Conservation (phyloP, 2,113 vertebrate genomes). For the Actenoides lindsayi region DNA sequence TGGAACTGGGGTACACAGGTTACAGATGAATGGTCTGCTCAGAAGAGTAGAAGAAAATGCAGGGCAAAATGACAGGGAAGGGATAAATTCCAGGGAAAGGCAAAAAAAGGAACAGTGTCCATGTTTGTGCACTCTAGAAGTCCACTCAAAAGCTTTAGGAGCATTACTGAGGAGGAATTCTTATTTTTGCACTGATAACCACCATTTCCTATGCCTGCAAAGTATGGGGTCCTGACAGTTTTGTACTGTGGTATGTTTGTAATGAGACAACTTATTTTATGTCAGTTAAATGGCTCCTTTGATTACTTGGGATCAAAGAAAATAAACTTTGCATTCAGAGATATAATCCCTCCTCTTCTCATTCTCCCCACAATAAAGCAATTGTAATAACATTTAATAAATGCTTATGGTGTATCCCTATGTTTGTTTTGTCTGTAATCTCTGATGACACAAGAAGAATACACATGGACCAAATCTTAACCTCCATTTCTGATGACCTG, state of each 20-base stretch:
- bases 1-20: background rate
- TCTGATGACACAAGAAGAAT: background rate
- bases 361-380: background rate
- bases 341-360: background rate
- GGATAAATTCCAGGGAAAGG: background rate
- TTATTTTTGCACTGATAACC: background rate
- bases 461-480: background rate
- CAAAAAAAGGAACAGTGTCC: background rate
- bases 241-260: background rate
- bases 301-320: background rate
- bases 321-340: background rate
- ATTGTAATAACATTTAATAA: constrained; percentile 6
- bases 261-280: background rate
- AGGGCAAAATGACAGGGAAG: background rate
- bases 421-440: constrained; percentile 22
- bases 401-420: background rate
- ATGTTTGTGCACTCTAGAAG: fast-evolving
- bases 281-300: background rate
- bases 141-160: background rate
- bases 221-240: background rate
- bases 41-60: background rate
- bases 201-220: background rate
- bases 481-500: constrained; percentile 49
- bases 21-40: background rate
- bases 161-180: background rate